Conservation (phyloP, 2,113 vertebrate genomes). For the Podarcis raffonei region DNA sequence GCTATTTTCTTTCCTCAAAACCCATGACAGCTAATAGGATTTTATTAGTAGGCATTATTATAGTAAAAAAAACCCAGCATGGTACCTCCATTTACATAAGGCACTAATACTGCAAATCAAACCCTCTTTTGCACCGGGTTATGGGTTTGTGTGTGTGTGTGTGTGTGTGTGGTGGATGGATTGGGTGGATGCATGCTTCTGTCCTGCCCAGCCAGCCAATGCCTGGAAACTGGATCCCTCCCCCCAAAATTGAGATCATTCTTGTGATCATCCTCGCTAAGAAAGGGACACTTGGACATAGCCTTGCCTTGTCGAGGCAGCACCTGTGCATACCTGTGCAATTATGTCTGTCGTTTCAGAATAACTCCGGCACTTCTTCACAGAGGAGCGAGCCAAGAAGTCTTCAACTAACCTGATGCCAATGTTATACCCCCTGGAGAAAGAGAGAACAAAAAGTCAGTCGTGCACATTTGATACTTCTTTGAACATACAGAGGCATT, state of each 20-base stretch:
- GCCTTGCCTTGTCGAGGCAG: background rate
- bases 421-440: slow-evolving; percentile 77
- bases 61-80: background rate
- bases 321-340: slow-evolving; percentile 75
- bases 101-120: background rate
- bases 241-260: background rate
- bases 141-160: too few species aligned
- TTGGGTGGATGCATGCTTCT: too few species aligned
- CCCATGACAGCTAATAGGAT: background rate
- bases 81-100: background rate
- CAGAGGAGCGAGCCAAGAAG: slow-evolving; percentile 79
- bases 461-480: background rate
- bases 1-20: background rate
- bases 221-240: background rate
- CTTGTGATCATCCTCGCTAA: background rate
- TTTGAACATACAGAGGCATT: too few species aligned
- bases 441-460: slow-evolving; percentile 23
- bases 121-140: too few species aligned
- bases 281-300: background rate
- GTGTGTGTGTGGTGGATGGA: too few species aligned
- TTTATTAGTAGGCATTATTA: background rate
- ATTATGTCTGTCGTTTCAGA: slow-evolving; percentile 79
- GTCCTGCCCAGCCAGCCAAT: background rate
- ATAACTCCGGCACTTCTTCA: slow-evolving; percentile 80
- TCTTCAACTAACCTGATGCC: slow-evolving; percentile 80